These are phyloP conservation scores for Epirrhoe alternata DNA, from an alignment of 2,888 invertebrate genomes.

Conservation along the genomic window DNA sequence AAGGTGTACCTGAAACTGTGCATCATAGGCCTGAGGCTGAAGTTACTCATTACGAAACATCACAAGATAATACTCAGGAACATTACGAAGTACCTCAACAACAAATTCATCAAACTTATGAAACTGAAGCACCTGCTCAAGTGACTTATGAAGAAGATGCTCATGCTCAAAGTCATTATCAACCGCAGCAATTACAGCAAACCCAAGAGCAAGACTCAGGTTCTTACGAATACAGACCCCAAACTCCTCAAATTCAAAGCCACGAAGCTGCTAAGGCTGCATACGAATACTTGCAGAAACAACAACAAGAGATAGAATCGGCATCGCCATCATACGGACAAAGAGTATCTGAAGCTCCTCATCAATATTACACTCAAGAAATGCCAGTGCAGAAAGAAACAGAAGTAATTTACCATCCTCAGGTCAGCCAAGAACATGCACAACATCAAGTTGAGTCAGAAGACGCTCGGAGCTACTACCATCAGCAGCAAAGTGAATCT, in stretches of 20 bases:
- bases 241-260: constrained; percentile 36
- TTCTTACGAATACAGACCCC: constrained; percentile 35
- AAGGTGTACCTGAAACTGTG: constrained; percentile 42
- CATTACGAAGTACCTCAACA: constrained; percentile 31
- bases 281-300: constrained; percentile 41
- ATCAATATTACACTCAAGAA: constrained; percentile 58
- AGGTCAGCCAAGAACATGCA: constrained; percentile 54
- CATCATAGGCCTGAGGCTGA: constrained; percentile 48
- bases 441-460: constrained; percentile 54
- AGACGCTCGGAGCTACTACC: constrained; percentile 64
- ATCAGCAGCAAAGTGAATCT: constrained; percentile 59
- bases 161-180: constrained; percentile 26
- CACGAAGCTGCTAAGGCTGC: constrained; percentile 48
- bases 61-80: constrained; percentile 44
- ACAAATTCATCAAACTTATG: constrained; percentile 24
- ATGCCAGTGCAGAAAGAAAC: constrained; percentile 56
- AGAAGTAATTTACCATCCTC: constrained; percentile 57
- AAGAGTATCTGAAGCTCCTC: constrained; percentile 42
- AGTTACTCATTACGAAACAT: constrained; percentile 55
- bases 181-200: constrained; percentile 26
- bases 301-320: constrained; percentile 40
- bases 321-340: constrained; percentile 46
- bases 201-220: constrained; percentile 27
- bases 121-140: constrained; percentile 50
- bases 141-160: constrained; percentile 53